Base-by-base conservation (phyloP, 2,888 invertebrate genomes). In the Agriotes lineatus region DNA sequence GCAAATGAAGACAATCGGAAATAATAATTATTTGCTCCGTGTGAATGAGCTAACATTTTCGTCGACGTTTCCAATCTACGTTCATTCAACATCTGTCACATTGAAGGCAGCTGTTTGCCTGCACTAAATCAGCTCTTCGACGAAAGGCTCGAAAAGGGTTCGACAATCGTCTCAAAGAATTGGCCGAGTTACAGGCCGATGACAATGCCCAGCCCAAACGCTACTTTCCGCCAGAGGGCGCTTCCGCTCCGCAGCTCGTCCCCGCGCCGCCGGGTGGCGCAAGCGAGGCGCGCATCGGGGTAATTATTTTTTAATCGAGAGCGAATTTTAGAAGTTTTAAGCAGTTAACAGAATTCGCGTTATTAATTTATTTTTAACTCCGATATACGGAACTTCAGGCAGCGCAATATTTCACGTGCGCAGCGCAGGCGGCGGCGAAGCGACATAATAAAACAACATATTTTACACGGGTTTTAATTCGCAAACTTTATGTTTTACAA, bases 381-480 rank as follows among this genome's bases (percentile, higher is more conserved):
- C 4, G 22, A 48, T 48, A 48, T 25, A 48, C 25, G 10, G 19
- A 48, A 48, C 48, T 48, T 48, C 25, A 48, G 22, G 22, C 48
- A 12, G 12, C 10, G 48, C 12, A 25, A 48, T 48, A 48, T 48
- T 48, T 48, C 12, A 48, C 14, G 22, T 4, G 10, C 14, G 3
- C n/a, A 22, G 20, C 12, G 20, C 12, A 14, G 16, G 19, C 33
- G 12, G 18, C 3, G n/a, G 52, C 30, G 33, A 52, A 33, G 33
- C 33, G 30, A 61, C 59, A 30, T 50, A 61, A 61, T 61, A 61
- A 61, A 61, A 61, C 61, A 61, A 50, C 50, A 39, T 19, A 61
- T 61, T 52, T 22, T 39, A 61, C 61, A 61, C 22, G 61, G 52
- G 61, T 61, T 61, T 61, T 61, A 61, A 61, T 61, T 61, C 25